Base-by-base conservation (phyloP, 2,888 invertebrate genomes). In the Clusia tigrina region DNA sequence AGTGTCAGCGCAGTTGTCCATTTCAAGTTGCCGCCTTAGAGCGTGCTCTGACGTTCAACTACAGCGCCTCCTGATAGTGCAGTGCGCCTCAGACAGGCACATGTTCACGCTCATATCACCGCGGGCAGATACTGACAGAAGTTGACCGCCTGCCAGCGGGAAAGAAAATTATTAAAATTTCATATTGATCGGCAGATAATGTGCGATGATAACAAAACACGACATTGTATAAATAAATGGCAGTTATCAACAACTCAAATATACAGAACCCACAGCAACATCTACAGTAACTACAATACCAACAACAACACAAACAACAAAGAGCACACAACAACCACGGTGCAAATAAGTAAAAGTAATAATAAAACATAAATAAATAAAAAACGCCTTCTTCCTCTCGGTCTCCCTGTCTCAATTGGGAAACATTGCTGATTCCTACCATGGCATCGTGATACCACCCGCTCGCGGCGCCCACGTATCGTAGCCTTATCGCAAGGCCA, bases 11-110 rank as follows among this genome's bases (percentile, higher is more conserved):
- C 69, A 72, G 67, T 68, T 67, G 60, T 66, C 65, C 72, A 73
- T 71, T 76, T 77, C 69, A 76, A 71, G 74, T 76, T 71, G 72
- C 75, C 75, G 75, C 67, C 59, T 66, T 54, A 6, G 62, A 65
- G 70, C 74, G 74, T 71, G 71, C 68, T 68, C 65, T 68, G 57
- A 72, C 48, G 48, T 20, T 48, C 18, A 48, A 18, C n/a, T n/a
- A n/a, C 20, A 48, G 22, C 48, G 48, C 48, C 48, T 15, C 22
- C 20, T 15, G 48, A 48, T 48, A 48, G 48, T 15, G 48, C 5
- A n/a, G 48, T 48, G 5, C n/a, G n/a, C n/a, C n/a, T n/a, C n/a
- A n/a, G n/a, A n/a, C n/a, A n/a, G n/a, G n/a, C n/a, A n/a, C n/a
- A n/a, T n/a, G n/a, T n/a, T n/a, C n/a, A n/a, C n/a, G n/a, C n/a